Evolutionary conservation across 2,888 invertebrate species (phyloP), one percentile per base, ranked within the genome.

Genomic region (Euspilapteryx auroguttella): DNA sequence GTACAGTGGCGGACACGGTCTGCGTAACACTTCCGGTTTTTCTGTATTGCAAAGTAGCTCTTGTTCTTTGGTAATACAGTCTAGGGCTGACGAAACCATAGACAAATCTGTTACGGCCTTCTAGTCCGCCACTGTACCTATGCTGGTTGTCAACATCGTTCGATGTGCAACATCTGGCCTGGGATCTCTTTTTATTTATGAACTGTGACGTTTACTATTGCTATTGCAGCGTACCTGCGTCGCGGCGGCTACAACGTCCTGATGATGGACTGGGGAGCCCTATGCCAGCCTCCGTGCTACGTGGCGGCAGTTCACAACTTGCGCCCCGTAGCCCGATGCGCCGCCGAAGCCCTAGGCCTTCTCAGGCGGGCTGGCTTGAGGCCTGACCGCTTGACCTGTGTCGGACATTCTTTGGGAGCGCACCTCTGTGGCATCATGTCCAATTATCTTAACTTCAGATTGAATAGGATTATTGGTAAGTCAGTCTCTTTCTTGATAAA

Each of bases 231-330:
- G 8, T 89, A 89, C 48, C 55, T 87, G 14, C 78, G 77, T 4
- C 85, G 86, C 44, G 86, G 86, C 2, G 82, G 82, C 32, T 88
- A 86, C 66, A 89, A 89, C 55, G 84, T 88, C 20, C 81, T 89
- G 55, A 75, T 87, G 59, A 66, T 87, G 27, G 88, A 89, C 57
- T 89, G 89, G 89, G 85, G 87, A n/a, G 64, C 68, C 3, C 66
- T 89, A 11, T 76, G 80, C 41, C 79, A 79, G 44, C 82, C 83
- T 1, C 87, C 86, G 1, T 89, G 85, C 65, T 85, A 85, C 53
- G 82, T 84, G 23, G 86, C 88, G 0, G 85, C 87, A 0, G 88
- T 89, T 1, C 83, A 87, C 47, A 89, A 89, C 57, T 66, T 88
- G 40, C 79, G 81, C 30, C 80, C 86, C 0, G 86, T 85, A 4